phyloP scores from a whole-genome alignment of 2,113 vertebrate genomes.

The Petrocephalus zakoni region DNA sequence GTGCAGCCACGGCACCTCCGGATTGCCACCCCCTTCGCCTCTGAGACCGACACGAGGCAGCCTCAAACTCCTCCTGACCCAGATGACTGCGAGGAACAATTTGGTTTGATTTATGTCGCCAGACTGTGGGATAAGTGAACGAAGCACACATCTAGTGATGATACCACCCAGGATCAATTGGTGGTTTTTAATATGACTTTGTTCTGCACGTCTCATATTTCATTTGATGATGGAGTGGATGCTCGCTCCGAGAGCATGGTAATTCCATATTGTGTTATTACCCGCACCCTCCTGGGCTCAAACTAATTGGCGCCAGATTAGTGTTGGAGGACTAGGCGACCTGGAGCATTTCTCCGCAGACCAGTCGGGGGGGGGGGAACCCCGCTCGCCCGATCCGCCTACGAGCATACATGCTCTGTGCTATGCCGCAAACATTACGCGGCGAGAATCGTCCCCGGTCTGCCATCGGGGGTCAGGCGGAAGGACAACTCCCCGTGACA shows the following conservation, averaged over 20 bases:
- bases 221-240: slow-evolving; percentile 24
- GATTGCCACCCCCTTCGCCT: background rate
- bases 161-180: slow-evolving; percentile 20
- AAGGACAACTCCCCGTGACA: background rate
- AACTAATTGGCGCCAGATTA: slow-evolving; percentile 30
- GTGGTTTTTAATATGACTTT: slow-evolving; percentile 22
- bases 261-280: slow-evolving; percentile 25
- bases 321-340: slow-evolving; percentile 22
- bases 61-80: background rate
- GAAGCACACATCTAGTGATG: background rate
- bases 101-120: slow-evolving; percentile 21
- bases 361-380: background rate
- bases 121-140: slow-evolving; percentile 8
- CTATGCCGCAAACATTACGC: background rate
- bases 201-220: slow-evolving; percentile 19
- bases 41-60: background rate
- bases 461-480: background rate
- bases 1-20: too few species aligned
- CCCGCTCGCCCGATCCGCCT: background rate
- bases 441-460: background rate
- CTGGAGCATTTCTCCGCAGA: slow-evolving; percentile 15
- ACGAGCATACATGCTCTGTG: background rate
- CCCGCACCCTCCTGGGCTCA: slow-evolving; percentile 23
- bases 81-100: background rate
- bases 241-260: slow-evolving; percentile 5